phyloP scores from a whole-genome alignment of 2,113 vertebrate genomes.

The Sigmodon hispidus region DNA sequence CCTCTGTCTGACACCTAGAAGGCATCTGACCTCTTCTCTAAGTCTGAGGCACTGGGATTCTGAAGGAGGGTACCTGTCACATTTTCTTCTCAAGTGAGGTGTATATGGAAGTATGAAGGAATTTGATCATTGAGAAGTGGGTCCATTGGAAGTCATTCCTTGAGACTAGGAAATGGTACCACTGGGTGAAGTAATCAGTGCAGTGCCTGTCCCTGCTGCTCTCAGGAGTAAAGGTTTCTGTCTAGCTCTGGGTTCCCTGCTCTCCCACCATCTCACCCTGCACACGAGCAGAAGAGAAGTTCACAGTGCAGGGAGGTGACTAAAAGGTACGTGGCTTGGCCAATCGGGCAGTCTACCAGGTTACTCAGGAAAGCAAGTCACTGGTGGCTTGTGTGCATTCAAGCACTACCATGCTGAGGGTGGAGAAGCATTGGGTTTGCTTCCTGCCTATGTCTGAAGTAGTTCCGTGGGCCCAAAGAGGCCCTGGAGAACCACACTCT shows the following conservation, averaged over 20 bases:
- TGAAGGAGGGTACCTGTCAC: no score
- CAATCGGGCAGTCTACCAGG: background rate
- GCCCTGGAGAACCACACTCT: background rate
- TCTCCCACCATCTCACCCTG: background rate
- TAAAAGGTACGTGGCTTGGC: background rate
- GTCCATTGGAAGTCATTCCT: background rate
- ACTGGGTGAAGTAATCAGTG: background rate
- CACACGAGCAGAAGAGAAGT: background rate
- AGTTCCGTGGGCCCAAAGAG: background rate
- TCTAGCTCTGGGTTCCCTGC: background rate
- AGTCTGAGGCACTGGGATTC: background rate
- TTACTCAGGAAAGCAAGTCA: background rate
- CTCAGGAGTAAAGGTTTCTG: background rate
- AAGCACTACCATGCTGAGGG: rapidly evolving
- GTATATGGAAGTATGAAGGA: rapidly evolving
- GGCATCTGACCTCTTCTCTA: background rate
- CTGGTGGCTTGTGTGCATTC: background rate
- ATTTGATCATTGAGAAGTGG: background rate
- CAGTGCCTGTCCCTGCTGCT: background rate
- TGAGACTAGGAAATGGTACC: background rate
- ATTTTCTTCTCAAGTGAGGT: background rate
- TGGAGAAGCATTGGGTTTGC: background rate
- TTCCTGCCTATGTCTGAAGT: background rate
- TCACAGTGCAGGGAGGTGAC: background rate
- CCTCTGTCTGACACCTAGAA: background rate